Percentiles rank a stretch among this genome's conserved stretches.
Evolutionary conservation across 2,888 invertebrate species (phyloP).

Genomic region (Nephrotoma guestfalica): DNA sequence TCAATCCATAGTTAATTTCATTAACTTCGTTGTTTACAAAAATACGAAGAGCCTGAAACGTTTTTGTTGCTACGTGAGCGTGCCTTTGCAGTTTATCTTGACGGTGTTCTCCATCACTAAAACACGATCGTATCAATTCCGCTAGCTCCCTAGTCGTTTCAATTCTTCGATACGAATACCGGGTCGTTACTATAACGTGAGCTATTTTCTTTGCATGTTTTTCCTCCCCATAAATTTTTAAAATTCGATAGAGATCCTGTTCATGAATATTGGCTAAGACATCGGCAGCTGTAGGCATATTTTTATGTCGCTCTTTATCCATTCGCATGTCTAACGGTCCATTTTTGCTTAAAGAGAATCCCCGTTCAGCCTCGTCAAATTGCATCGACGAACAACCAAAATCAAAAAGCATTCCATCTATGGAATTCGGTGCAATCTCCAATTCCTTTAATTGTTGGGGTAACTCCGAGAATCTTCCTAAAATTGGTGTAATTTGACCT

Average conservation of each 20-base stretch:
- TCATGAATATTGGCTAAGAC: slow-evolving; percentile 69
- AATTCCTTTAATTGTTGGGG: slow-evolving; percentile 46
- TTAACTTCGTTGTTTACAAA: slow-evolving; percentile 95
- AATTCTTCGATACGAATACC: slow-evolving; percentile 58
- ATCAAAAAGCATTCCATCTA: slow-evolving; percentile 85
- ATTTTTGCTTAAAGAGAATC: slow-evolving; percentile 72
- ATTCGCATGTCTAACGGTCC: slow-evolving; percentile 93
- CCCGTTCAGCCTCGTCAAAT: slow-evolving; percentile 64
- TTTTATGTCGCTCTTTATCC: slow-evolving; percentile 59
- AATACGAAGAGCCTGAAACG: slow-evolving; percentile 84
- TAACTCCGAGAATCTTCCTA: slow-evolving; percentile 81
- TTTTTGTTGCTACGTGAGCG: slow-evolving; percentile 76
- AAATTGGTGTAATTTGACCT: slow-evolving; percentile 56
- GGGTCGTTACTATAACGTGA: slow-evolving; percentile 68
- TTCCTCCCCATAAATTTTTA: slow-evolving; percentile 89
- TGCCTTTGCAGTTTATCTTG: slow-evolving; percentile 60
- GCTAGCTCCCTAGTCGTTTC: slow-evolving; percentile 73
- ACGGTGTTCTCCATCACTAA: slow-evolving; percentile 37
- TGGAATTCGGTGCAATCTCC: slow-evolving; percentile 43
- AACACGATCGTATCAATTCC: slow-evolving; percentile 48
- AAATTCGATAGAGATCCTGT: slow-evolving; percentile 60
- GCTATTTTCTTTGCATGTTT: slow-evolving; percentile 76
- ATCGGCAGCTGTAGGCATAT: slow-evolving; percentile 72
- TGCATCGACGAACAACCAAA: slow-evolving; percentile 95
- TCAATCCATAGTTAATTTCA: slow-evolving; percentile 79